Conservation (phyloP, 1,140 invertebrate genomes). For the Dolichoris vasculosae region DNA sequence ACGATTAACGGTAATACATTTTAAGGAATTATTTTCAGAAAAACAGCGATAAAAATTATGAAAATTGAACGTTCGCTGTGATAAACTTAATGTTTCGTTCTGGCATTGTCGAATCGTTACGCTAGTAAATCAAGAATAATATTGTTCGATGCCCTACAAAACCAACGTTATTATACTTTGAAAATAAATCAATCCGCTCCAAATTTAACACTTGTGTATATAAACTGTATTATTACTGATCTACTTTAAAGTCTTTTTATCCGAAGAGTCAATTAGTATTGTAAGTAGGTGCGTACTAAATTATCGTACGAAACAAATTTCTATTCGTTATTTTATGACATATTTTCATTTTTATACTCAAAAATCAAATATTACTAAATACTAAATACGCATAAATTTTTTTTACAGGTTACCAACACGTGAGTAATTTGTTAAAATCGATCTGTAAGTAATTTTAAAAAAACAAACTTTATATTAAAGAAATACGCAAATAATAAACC, state of each 20-base stretch:
- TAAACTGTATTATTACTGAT: too few species aligned
- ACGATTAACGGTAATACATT: too few species aligned
- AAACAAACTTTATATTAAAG: background rate
- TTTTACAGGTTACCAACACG: constrained; percentile 33
- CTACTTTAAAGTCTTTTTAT: too few species aligned
- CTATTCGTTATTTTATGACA: background rate
- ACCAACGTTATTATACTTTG: too few species aligned
- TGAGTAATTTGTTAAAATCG: background rate
- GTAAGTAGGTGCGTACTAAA: too few species aligned
- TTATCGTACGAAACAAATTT: background rate
- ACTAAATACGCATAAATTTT: background rate
- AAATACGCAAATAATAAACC: background rate
- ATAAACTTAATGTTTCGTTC: too few species aligned
- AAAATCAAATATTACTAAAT: background rate
- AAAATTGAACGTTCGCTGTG: background rate
- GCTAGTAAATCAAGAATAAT: too few species aligned
- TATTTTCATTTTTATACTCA: background rate
- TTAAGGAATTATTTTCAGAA: background rate
- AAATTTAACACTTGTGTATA: too few species aligned
- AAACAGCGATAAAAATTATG: background rate
- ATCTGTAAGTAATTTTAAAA: background rate
- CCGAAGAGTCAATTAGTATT: too few species aligned
- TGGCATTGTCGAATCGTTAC: too few species aligned
- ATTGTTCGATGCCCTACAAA: too few species aligned
- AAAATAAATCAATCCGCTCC: too few species aligned